Conservation (phyloP, 2,113 vertebrate species). For the Plecotus auritus region DNA sequence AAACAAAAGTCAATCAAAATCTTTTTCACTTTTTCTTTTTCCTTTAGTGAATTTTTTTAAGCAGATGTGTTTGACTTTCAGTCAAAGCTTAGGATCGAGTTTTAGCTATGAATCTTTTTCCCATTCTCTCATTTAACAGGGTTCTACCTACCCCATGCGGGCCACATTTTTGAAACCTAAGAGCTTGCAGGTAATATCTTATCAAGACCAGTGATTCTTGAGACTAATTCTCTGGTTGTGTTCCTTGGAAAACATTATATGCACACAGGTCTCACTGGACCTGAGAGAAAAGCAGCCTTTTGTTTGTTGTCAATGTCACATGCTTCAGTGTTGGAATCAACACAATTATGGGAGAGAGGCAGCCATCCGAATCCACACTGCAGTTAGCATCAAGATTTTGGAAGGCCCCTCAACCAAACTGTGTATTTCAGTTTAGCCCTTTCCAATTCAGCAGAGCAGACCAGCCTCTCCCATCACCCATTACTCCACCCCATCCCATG, state of each 20-base stretch:
- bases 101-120: constrained; percentile 10
- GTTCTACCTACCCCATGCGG: background rate
- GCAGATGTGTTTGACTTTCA: constrained; percentile 6
- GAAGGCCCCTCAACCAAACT: background rate
- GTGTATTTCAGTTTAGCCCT: background rate
- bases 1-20: constrained; percentile 64
- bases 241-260: background rate
- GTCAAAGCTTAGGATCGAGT: background rate
- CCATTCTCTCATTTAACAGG: background rate
- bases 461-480: background rate
- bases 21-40: background rate
- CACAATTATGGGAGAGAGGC: background rate
- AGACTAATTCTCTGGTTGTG: background rate
- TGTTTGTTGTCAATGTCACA: background rate
- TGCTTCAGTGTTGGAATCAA: background rate
- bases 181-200: background rate
- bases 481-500: background rate
- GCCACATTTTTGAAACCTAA: constrained; percentile 14
- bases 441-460: background rate
- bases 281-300: background rate
- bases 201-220: constrained; percentile 13
- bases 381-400: background rate
- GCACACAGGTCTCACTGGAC: background rate
- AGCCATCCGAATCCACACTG: background rate
- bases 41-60: background rate